Conservation (phyloP, 2,888 invertebrate genomes). For the Phalera bucephala region DNA sequence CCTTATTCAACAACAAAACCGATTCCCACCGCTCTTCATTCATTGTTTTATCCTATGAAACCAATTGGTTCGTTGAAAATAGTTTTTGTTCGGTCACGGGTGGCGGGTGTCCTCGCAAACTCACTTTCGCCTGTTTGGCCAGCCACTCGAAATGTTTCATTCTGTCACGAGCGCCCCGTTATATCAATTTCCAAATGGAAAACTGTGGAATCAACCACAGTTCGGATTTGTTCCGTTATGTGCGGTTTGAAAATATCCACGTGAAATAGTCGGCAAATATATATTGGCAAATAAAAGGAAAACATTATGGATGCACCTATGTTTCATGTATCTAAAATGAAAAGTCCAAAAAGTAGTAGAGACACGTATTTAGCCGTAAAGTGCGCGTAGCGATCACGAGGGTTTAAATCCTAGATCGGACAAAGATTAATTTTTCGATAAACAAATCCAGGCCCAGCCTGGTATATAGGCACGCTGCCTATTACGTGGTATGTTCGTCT, state of each 20-base stretch:
- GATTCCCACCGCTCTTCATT: constrained; percentile 18
- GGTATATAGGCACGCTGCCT: too few relatives aligned
- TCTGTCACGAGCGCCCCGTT: constrained; percentile 38
- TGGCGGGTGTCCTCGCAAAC: constrained; percentile 50
- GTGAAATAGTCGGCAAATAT: constrained; percentile 12
- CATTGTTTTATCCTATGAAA: constrained; percentile 19
- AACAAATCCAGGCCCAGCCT: too few relatives aligned
- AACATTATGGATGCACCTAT: too few relatives aligned
- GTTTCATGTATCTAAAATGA: too few relatives aligned
- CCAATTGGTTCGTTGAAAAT: constrained; percentile 26
- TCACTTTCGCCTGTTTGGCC: constrained; percentile 60
- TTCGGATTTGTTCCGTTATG: constrained; percentile 17
- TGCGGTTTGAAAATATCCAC: constrained; percentile 19
- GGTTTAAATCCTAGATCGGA: too few relatives aligned
- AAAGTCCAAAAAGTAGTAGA: too few relatives aligned
- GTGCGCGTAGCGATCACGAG: too few relatives aligned
- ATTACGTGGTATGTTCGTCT: too few relatives aligned
- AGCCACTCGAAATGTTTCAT: constrained; percentile 42
- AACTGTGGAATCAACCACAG: constrained; percentile 29
- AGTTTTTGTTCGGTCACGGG: constrained; percentile 45
- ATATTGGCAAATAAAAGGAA: too few relatives aligned
- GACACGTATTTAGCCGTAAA: too few relatives aligned
- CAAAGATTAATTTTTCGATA: too few relatives aligned
- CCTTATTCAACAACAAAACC: constrained; percentile 20
- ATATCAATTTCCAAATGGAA: constrained; percentile 36